Percentiles rank a stretch among this genome's conserved stretches.
Evolutionary conservation across 2,113 vertebrate species (phyloP).

Genomic region (Equus przewalskii): DNA sequence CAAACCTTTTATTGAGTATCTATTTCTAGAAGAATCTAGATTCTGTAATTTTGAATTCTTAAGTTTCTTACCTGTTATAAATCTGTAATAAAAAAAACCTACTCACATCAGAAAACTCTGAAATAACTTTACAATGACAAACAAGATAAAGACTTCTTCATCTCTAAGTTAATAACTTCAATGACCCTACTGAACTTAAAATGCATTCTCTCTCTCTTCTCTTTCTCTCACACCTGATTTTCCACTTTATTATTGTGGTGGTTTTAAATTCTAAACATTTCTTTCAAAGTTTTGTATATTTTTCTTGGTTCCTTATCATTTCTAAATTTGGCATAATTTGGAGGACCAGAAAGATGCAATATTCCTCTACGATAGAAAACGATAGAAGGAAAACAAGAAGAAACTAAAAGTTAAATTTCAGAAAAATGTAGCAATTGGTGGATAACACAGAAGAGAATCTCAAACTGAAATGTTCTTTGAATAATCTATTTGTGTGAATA

Average conservation of each 20-base stretch:
- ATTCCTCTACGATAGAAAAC: neutral
- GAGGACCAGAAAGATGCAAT: neutral
- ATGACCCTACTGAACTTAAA: neutral
- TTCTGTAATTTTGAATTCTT: slow-evolving; percentile 5
- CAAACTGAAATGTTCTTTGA: neutral
- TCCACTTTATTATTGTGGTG: neutral
- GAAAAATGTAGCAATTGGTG: neutral
- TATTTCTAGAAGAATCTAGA: neutral
- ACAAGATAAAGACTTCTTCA: neutral
- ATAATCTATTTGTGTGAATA: neutral
- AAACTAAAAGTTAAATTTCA: slow-evolving; percentile 40
- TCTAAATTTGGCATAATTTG: slow-evolving; percentile 15
- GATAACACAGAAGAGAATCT: neutral
- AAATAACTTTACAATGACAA: neutral
- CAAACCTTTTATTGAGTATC: neutral
- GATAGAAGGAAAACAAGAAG: slow-evolving; percentile 9
- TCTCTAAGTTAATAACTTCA: neutral
- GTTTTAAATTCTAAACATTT: neutral
- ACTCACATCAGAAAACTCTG: neutral
- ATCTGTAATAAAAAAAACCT: neutral
- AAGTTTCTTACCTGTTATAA: neutral
- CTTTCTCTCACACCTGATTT: neutral
- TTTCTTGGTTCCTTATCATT: neutral
- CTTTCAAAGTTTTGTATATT: neutral
- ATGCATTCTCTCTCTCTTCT: neutral